These are phyloP conservation scores for Cyprinodon variegatus DNA, from an alignment of 2,113 vertebrate species.

Conservation along the genomic window DNA sequence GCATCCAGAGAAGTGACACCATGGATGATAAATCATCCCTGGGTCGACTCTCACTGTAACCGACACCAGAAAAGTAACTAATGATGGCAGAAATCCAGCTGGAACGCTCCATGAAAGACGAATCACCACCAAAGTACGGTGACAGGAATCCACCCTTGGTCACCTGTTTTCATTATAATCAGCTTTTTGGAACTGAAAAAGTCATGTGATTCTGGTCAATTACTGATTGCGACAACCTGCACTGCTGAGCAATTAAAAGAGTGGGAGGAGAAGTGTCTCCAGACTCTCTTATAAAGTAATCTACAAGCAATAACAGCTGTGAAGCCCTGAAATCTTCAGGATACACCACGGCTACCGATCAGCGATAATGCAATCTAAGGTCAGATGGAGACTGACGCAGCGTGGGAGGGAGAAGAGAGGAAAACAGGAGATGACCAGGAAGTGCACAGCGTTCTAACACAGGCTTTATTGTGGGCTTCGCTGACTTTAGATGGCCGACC, in stretches of 20 bases:
- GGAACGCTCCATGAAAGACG: slow-evolving; percentile 12
- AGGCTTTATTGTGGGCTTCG: slow-evolving; percentile 15
- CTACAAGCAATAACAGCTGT: not conserved
- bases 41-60: slow-evolving; percentile 6
- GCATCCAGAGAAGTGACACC: slow-evolving; percentile 2
- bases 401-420: not conserved
- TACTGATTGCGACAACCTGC: slow-evolving; percentile 5
- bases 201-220: slow-evolving; percentile 26
- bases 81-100: slow-evolving; percentile 19
- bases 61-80: slow-evolving; percentile 11
- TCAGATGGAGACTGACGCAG: not conserved
- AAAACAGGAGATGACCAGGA: not conserved
- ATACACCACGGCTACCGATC: not conserved
- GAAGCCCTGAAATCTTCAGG: slow-evolving; percentile 7
- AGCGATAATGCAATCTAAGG: not conserved
- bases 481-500: slow-evolving; percentile 25
- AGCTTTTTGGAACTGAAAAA: slow-evolving; percentile 14
- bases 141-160: slow-evolving; percentile 21
- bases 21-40: not conserved
- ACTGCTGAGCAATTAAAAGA: slow-evolving; percentile 11
- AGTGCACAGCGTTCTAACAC: slow-evolving; percentile 1
- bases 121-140: slow-evolving; percentile 25
- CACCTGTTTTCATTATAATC: slow-evolving; percentile 30
- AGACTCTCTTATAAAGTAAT: not conserved
- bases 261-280: not conserved